Evolutionary conservation across 2,113 vertebrate species (phyloP).

Genomic region (Danio rerio): DNA sequence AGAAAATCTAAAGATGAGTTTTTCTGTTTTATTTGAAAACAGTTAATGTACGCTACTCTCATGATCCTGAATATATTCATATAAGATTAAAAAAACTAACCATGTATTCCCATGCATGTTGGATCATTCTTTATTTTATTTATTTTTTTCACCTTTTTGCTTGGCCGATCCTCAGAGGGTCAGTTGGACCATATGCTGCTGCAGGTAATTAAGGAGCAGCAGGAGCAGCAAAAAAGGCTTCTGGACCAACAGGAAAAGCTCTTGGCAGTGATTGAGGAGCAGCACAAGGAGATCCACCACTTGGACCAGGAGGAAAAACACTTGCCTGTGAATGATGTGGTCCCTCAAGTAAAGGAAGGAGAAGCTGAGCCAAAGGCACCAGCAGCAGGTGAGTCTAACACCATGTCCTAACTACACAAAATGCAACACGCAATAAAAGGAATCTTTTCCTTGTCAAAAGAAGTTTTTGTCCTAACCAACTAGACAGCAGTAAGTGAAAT

Average conservation of each 20-base stretch:
- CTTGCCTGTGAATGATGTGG: conserved; percentile 90
- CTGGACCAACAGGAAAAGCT: conserved; percentile 96
- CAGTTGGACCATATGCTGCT: conserved; percentile 89
- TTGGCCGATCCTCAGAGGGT: conserved; percentile 76
- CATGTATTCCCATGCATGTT: too few species aligned
- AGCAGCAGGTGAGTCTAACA: conserved; percentile 36
- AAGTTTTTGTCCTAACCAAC: too few species aligned
- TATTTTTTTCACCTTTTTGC: neutral
- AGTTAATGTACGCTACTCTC: too few species aligned
- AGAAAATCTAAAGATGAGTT: neutral
- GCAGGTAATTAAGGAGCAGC: conserved; percentile 95
- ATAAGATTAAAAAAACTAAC: too few species aligned
- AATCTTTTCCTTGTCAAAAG: too few species aligned
- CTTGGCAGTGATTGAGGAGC: conserved; percentile 91
- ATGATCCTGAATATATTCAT: too few species aligned
- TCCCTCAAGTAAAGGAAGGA: conserved; percentile 89
- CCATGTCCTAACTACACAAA: too few species aligned
- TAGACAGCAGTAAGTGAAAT: too few species aligned
- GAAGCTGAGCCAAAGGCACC: conserved; percentile 45
- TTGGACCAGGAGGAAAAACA: conserved; percentile 95
- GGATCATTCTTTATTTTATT: neutral
- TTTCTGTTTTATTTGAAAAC: neutral
- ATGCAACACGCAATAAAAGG: too few species aligned
- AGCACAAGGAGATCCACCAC: conserved; percentile 98
- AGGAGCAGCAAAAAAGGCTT: conserved; percentile 94